Evolutionary conservation across 2,113 vertebrate species (phyloP), one percentile per base, ranked within the genome.

Genomic region (Romanogobio albipinnatus): DNA sequence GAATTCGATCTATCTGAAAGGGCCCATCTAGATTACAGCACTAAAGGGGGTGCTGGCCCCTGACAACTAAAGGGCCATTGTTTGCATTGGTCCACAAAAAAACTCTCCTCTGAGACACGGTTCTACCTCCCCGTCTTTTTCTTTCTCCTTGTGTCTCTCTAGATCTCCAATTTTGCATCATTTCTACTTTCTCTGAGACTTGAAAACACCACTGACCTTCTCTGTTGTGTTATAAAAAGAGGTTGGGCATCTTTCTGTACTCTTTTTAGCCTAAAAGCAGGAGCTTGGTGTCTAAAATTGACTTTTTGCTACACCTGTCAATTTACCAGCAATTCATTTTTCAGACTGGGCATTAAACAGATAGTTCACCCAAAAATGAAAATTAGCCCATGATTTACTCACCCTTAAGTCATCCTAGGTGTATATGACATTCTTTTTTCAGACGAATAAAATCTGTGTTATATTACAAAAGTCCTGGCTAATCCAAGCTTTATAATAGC

Each of bases 11-110:
- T 91, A 88, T 85, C 88, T 92, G 89, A 94, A 93, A 93, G 89
- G 85, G 88, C 88, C 88, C 88, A 86, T 91, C 92, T 93, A 93
- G 90, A 93, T 94, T 92, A 93, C 91, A 90, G 88, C 87, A 87
- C 84, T 86, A 90, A 86, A 88, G 91, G 89, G 88, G 86, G 82
- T 5, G 11, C 76, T 86, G 85, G 85, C 88, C 81, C 78, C 47
- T 51, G 91, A 89, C 86, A 64, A 94, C 93, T 93, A 89, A 94
- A 89, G 88, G 87, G 83, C 91, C 94, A 93, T 94, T 95, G 95
- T 95, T 93, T 93, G 90, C 86, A 49, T 39, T 83, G 45, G 93
- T 95, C 93, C 92, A 93, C 91, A 94, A 89, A 93, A 29, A 93
- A 94, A 93, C 87, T 76, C 86, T 85, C 90, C 90, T 90, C 88